Percentiles rank a stretch among this genome's conserved stretches.
phyloP scores from a whole-genome alignment of 1,140 invertebrate species.

The Gonioctena quinquepunctata region DNA sequence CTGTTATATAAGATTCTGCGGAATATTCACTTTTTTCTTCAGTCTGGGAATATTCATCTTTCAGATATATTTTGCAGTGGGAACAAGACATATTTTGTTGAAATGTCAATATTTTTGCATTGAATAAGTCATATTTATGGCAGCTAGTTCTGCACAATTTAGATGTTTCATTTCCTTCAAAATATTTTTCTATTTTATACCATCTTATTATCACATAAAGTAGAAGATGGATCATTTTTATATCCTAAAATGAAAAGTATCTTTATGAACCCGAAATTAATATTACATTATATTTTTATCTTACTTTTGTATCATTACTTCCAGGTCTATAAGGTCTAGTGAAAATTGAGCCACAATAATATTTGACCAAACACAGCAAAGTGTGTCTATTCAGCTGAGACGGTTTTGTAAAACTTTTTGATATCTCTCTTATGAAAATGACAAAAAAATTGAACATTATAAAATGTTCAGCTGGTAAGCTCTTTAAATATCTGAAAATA shows the following conservation, averaged over 20 bases:
- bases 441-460: slow-evolving; percentile 22
- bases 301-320: slow-evolving; percentile 15
- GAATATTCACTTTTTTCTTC: neutral
- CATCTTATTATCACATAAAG: slow-evolving; percentile 26
- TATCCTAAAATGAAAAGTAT: slow-evolving; percentile 34
- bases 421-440: slow-evolving; percentile 26
- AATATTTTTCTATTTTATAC: slow-evolving; percentile 22
- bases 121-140: slow-evolving; percentile 2
- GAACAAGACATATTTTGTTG: neutral
- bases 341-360: slow-evolving; percentile 31
- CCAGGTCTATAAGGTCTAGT: slow-evolving; percentile 31
- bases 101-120: neutral
- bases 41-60: slow-evolving; percentile 14
- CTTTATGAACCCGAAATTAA: too few species aligned
- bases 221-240: slow-evolving; percentile 18
- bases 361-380: slow-evolving; percentile 19
- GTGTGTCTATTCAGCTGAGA: neutral
- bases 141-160: neutral
- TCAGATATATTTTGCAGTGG: slow-evolving; percentile 9
- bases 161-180: neutral
- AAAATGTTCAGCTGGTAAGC: slow-evolving; percentile 24
- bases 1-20: neutral
- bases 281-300: too few species aligned
- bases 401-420: neutral
- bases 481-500: slow-evolving; percentile 26